Conservation (phyloP, 2,888 invertebrate species). For the Acronicta psi region DNA sequence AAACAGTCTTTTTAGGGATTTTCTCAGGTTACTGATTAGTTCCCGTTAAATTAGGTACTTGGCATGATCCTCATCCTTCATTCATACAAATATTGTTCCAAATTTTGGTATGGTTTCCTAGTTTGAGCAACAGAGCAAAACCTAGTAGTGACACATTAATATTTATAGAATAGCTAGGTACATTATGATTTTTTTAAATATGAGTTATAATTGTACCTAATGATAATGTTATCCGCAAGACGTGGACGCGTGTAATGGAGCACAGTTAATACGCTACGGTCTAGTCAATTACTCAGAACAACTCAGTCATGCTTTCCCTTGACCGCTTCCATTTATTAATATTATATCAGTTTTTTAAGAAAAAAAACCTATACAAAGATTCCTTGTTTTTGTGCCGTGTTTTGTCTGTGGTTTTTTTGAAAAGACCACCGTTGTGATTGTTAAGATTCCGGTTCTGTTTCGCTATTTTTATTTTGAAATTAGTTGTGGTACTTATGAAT, state of each 20-base stretch:
- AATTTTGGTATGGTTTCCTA: too few species aligned
- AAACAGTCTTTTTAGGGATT: too few species aligned
- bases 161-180: too few species aligned
- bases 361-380: conserved; percentile 20
- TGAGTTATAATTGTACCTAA: too few species aligned
- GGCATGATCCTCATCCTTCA: too few species aligned
- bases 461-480: conserved; percentile 14
- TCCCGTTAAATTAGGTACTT: too few species aligned
- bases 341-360: conserved; percentile 39
- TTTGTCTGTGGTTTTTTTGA: conserved; percentile 10
- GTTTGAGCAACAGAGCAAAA: conserved; percentile 30
- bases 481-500: conserved; percentile 7
- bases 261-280: conserved; percentile 66
- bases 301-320: conserved; percentile 77
- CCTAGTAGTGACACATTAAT: neutral
- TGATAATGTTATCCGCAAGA: conserved; percentile 26
- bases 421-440: conserved; percentile 1
- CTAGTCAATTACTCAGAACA: conserved; percentile 51
- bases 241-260: conserved; percentile 67
- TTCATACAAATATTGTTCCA: too few species aligned
- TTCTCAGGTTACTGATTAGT: too few species aligned
- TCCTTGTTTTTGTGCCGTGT: conserved; percentile 28
- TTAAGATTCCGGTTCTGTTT: neutral
- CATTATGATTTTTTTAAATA: too few species aligned
- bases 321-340: conserved; percentile 55